A percentile compares a stretch with the other conserved stretches of the same genome.
These are phyloP conservation scores for Sphenopsis melanotis DNA, from an alignment of 2,797 vertebrate species.

Conservation along the genomic window DNA sequence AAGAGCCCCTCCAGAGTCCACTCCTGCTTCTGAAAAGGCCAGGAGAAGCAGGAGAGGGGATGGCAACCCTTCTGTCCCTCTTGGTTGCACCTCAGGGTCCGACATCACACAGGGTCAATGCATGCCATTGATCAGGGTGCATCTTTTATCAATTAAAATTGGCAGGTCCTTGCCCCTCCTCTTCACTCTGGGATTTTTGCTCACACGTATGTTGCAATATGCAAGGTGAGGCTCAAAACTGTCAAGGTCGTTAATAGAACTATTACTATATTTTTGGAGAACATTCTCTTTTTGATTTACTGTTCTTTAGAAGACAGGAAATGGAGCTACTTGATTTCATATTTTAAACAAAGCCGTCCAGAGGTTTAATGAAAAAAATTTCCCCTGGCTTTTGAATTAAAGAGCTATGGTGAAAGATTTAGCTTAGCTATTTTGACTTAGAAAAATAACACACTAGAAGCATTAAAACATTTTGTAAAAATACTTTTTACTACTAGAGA, in stretches of 20 bases:
- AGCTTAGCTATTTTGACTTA: constrained; percentile 59
- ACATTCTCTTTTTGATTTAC: constrained; percentile 47
- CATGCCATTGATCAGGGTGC: background rate
- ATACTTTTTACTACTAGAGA: constrained; percentile 12
- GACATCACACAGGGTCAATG: accelerated
- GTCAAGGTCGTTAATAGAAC: constrained; percentile 58
- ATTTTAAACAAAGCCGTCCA: constrained; percentile 65
- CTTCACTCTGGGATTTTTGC: background rate
- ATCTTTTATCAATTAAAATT: background rate
- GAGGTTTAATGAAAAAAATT: constrained; percentile 68
- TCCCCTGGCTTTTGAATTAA: constrained; percentile 66
- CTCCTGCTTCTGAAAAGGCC: background rate
- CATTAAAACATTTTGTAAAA: constrained; percentile 53
- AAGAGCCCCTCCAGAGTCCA: background rate
- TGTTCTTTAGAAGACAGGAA: constrained; percentile 68
- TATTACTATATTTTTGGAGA: constrained; percentile 57
- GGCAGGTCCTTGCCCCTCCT: background rate
- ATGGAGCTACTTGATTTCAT: constrained; percentile 71
- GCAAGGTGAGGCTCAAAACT: constrained; percentile 65
- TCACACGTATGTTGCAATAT: constrained; percentile 28
- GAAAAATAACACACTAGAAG: constrained; percentile 53
- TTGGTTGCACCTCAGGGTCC: background rate
- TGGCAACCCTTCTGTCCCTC: background rate
- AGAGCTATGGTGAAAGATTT: constrained; percentile 64
- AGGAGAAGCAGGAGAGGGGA: background rate